phyloP scores from a whole-genome alignment of 2,113 vertebrate genomes.

The Vombatus ursinus region DNA sequence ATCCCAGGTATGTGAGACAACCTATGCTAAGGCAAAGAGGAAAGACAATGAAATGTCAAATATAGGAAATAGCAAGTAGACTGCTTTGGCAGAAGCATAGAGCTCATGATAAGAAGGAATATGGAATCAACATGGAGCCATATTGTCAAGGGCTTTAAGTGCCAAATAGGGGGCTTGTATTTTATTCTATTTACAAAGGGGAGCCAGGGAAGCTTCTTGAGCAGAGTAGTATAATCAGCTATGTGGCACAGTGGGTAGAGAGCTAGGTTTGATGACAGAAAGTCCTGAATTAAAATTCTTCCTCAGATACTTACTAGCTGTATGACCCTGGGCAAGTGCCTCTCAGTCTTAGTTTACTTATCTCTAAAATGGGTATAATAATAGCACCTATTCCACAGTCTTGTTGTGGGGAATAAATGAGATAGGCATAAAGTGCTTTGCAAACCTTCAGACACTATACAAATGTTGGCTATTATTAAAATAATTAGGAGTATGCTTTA shows the following conservation, averaged over 20 bases:
- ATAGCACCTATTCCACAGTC: neutral
- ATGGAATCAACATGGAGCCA: neutral
- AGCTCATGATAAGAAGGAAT: neutral
- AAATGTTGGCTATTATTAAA: neutral
- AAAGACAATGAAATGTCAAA: neutral
- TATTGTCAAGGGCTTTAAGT: neutral
- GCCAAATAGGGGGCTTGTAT: neutral
- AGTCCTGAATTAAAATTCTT: neutral
- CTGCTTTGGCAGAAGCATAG: neutral
- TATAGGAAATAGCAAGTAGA: neutral
- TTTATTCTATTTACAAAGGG: neutral
- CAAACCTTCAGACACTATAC: neutral
- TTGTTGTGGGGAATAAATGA: neutral
- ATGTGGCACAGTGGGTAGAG: neutral
- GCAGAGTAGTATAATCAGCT: neutral
- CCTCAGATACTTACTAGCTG: neutral
- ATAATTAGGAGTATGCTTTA: neutral
- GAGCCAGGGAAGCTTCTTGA: neutral
- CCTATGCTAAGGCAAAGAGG: neutral
- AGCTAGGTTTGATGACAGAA: neutral
- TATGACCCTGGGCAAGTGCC: neutral
- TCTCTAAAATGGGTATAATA: neutral
- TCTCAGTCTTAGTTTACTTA: neutral
- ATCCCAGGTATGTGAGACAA: neutral
- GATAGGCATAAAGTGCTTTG: neutral